Percentiles rank a stretch among this genome's conserved stretches.
phyloP scores from a whole-genome alignment of 2,888 invertebrate species.

The Lordiphosa andalusiaca region DNA sequence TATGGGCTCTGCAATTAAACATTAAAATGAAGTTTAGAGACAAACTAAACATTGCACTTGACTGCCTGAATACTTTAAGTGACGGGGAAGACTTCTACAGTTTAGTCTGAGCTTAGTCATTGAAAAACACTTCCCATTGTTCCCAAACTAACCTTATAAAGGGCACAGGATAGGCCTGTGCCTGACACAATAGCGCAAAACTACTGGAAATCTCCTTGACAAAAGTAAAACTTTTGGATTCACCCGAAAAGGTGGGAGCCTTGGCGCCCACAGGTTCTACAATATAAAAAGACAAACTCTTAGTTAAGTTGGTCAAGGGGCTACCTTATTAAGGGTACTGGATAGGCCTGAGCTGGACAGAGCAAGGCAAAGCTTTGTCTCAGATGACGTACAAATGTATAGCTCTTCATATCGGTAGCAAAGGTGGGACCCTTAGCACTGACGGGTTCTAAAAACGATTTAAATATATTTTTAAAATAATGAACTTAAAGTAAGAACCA shows the following conservation, averaged over 20 bases:
- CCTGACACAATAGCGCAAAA: constrained; percentile 85
- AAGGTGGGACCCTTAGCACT: constrained; percentile 81
- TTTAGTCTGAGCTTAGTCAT: no score
- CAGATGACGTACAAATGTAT: constrained; percentile 75
- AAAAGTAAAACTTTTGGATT: constrained; percentile 83
- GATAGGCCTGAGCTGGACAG: constrained; percentile 83
- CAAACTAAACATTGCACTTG: background rate
- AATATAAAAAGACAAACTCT: constrained; percentile 8
- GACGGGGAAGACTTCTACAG: background rate
- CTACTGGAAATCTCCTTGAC: constrained; percentile 80
- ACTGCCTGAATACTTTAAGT: constrained; percentile 43
- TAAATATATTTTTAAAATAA: background rate
- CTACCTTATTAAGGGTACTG: constrained; percentile 77
- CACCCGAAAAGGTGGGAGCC: constrained; percentile 83
- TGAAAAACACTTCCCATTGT: constrained; percentile 80
- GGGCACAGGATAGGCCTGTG: constrained; percentile 87
- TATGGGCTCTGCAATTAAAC: constrained; percentile 83
- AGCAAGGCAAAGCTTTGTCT: constrained; percentile 79
- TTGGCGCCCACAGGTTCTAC: constrained; percentile 84
- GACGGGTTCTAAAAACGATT: constrained; percentile 81
- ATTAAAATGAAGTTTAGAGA: background rate
- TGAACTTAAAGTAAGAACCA: constrained; percentile 13
- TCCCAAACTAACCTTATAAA: constrained; percentile 84
- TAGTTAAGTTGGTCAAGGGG: background rate
- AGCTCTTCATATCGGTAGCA: constrained; percentile 73